Conservation (phyloP, 1,140 invertebrate genomes). For the Portunus trituberculatus region DNA sequence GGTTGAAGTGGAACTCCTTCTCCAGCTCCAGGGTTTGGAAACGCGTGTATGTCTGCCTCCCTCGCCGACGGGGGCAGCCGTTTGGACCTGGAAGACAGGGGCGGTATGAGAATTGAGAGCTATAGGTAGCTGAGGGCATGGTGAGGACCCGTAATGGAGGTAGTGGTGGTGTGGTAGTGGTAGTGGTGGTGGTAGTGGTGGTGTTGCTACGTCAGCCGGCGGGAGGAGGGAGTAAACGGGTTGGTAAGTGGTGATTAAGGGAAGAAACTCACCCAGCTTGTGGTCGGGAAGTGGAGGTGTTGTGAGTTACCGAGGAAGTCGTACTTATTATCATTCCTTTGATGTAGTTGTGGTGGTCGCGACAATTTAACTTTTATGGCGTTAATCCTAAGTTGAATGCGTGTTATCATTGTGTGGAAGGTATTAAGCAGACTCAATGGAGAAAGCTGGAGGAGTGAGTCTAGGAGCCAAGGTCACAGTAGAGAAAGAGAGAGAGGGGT, state of each 20-base stretch:
- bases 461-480: neutral
- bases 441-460: neutral
- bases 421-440: neutral
- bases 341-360: neutral
- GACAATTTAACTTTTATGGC: neutral
- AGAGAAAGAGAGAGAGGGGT: neutral
- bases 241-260: neutral
- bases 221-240: slow-evolving; percentile 5
- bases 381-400: slow-evolving; percentile 14
- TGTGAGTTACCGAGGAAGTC: slow-evolving; percentile 18
- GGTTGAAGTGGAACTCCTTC: slow-evolving; percentile 74
- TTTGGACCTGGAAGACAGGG: slow-evolving; percentile 91
- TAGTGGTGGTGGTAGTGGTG: neutral
- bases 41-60: slow-evolving; percentile 97
- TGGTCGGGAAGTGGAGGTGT: neutral
- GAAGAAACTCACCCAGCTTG: slow-evolving; percentile 7
- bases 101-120: neutral
- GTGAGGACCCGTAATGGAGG: neutral
- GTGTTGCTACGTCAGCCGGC: neutral
- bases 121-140: neutral
- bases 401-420: neutral
- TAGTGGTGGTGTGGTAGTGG: neutral
- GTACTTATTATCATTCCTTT: neutral
- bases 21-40: slow-evolving; percentile 92
- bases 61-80: slow-evolving; percentile 95